Base-by-base conservation (phyloP, 2,113 vertebrate species). In the Tetraodon nigroviridis region DNA sequence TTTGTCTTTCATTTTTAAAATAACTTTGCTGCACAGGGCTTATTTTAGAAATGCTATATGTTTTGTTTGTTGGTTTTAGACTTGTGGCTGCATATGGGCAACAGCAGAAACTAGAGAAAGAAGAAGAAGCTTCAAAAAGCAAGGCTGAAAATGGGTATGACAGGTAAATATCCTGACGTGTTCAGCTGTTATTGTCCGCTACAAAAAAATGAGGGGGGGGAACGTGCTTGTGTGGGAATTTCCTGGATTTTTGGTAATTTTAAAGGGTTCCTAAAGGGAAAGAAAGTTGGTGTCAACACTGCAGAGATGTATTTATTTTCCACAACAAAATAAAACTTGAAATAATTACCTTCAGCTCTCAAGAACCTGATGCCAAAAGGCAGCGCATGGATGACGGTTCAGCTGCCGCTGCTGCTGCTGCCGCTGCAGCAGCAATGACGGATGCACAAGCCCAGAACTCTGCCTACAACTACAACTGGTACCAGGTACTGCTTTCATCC, bases 391-490 rank as follows among this genome's bases (percentile, higher is more conserved):
- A 97, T 0, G 96, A 98, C n/a, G 66, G 78, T 1, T 50, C 89
- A 6, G 86, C 55, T 0, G 79, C 90, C 5, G 86, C 88, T 0
- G 90, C 89, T 49, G 84, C n/a, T n/a, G 86, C 55, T 0, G 79
- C 90, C 5, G 86, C 88, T 0, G 90, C 89, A 47, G 84, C n/a
- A n/a, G n/a, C 93, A 78, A 85, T 87, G 81, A 88, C 93, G 7
- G 94, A 97, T 78, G 89, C 93, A 84, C 90, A 93, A 44, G 93
- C 92, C 17, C 93, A 90, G 69, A 93, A 92, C 80, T 91, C 92
- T 0, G 94, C 92, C 0, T 99, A 99, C 76, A 98, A 96, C 84
- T 99, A 99, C 72, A 98, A 93, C 81, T 99, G 97, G 97, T 98
- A 98, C 85, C 96, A 98, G 92, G 95, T 97, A 22, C 61, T 6